Base-by-base conservation (phyloP, 2,797 vertebrate species). In the Typhlichthys subterraneus region DNA sequence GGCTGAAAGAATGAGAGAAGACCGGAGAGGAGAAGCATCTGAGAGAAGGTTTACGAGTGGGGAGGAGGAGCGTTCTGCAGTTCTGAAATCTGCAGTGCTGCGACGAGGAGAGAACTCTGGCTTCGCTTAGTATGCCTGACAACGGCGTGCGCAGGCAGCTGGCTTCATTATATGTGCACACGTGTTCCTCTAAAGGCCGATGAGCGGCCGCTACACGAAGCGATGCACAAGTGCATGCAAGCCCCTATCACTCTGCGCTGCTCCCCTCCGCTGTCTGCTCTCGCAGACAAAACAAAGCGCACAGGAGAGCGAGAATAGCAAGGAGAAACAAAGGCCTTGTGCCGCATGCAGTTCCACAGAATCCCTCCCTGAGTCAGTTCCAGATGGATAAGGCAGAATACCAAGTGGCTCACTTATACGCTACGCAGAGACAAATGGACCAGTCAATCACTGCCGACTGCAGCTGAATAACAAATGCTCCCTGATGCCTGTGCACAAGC, bases 381-480 rank as follows among this genome's bases (percentile, higher is more conserved):
- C 76, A 84, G 84, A 87, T 84, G 84, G 87, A 89, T 85, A 85
- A 85, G 81, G 82, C 84, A 79, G 87, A 87, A 90, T 88, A 91
- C 83, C 87, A 88, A 91, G 85, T 87, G 87, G 78, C 86, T 82
- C 87, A 86, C 83, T 89, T 88, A 88, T 82, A 83, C 66, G 77
- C 84, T 78, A 74, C 63, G 64, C 85, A 76, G 77, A 86, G 83
- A 89, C 85, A 90, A 89, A 90, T 87, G 82, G 85, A 88, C 88
- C 88, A 88, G 87, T 91, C 90, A 89, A 88, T 90, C 89, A 89
- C 82, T 55, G 74, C 79, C 12, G 77, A 77, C 83, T 78, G 76
- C 72, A 66, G 67, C 71, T 60, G 87, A 88, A 90, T 90, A 85
- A 83, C 82, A 89, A 88, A 85, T 65, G 70, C 72, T 81, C 33